Evolutionary conservation across 2,888 invertebrate species (phyloP), one percentile per base, ranked within the genome.

Genomic region (Octonoba sinensis): DNA sequence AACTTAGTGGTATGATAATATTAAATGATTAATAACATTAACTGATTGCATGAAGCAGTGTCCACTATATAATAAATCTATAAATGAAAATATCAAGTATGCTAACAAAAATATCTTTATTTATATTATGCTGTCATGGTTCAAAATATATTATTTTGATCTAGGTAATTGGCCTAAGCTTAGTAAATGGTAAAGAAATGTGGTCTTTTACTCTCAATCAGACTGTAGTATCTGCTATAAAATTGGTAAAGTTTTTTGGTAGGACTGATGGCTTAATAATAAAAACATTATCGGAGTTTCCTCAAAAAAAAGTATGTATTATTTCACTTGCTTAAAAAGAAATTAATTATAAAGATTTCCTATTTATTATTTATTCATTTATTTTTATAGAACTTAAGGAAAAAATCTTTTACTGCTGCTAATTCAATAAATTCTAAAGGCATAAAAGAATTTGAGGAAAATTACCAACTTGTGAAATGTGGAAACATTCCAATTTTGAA

Each of bases 131-230:
- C 16, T 60, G 11, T 22, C n/a, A 22, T 60, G 20, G 12, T 12
- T 60, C 8, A 13, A 22, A 12, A 18, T 15, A 12, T 60, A 16
- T 1, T 20, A 11, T 66, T 66, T 47, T 16, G 13, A 22, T 44
- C 27, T 75, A 82, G 81, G 62, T 82, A 46, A 70, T 65, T n/a
- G 81, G 81, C 15, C 36, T 82, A 20, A 70, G 59, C 49, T 65
- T 82, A 16, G 24, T n/a, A 22, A 59, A 75, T 75, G 81, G 81
- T 49, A 70, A 65, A 59, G 70, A 69, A 69, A 47, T 82, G 8
- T 75, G 74, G 75, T 64, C 81, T 27, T 59, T 82, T n/a, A 46
- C 44, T 3, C 59, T 65, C 64, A 75, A 74, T 1, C 65, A 46
- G 59, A 70, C 27, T 46, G 65, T 82, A n/a, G 59, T 49, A 24